Percentiles rank a stretch among this genome's conserved stretches.
Conservation (phyloP, 2,797 vertebrate species). For the Dipus sagitta region DNA sequence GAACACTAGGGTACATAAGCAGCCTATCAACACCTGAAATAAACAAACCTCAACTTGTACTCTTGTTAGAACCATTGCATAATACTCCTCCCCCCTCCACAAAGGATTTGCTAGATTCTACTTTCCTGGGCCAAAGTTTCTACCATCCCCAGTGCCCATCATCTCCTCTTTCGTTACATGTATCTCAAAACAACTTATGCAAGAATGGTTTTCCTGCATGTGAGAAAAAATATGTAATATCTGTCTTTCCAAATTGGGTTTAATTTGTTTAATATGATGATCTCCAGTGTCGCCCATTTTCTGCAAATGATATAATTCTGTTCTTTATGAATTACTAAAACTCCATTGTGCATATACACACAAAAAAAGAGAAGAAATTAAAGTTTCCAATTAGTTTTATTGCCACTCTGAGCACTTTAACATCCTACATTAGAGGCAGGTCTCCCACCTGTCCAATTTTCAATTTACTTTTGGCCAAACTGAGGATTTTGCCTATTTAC, state of each 20-base stretch:
- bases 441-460: neutral
- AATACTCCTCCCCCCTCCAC: neutral
- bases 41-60: neutral
- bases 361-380: neutral
- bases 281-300: neutral
- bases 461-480: neutral
- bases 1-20: neutral
- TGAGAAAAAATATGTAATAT: neutral
- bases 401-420: neutral
- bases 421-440: neutral
- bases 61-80: neutral
- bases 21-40: neutral
- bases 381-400: neutral
- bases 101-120: neutral
- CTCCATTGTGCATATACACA: neutral
- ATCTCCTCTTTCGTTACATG: neutral
- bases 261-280: neutral
- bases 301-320: neutral
- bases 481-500: conserved; percentile 5
- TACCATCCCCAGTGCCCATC: neutral
- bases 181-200: neutral
- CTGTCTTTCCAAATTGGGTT: neutral
- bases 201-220: neutral
- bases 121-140: neutral
- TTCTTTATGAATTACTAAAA: neutral